A percentile compares a stretch with the other conserved stretches of the same genome.
phyloP scores from a whole-genome alignment of 2,113 vertebrate species.

The Silurus meridionalis region DNA sequence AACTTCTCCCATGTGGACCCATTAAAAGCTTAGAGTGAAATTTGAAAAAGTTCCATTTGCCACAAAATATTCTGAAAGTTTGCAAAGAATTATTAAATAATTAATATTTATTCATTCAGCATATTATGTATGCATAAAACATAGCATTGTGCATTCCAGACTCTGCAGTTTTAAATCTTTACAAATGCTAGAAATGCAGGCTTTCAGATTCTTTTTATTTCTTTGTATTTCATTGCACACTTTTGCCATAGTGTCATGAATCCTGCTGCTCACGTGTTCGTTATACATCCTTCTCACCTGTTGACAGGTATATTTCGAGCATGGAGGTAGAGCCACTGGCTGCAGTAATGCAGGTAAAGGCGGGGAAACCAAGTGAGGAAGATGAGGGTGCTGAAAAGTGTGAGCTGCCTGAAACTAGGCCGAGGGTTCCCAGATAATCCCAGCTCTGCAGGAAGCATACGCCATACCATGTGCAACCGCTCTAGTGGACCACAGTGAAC shows the following conservation, averaged over 20 bases:
- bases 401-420: constrained; percentile 72
- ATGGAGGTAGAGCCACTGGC: constrained; percentile 91
- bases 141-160: background rate
- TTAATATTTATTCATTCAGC: background rate
- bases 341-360: constrained; percentile 90
- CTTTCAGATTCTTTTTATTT: background rate
- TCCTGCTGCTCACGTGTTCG: background rate
- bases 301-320: constrained; percentile 83
- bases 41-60: constrained; percentile 67
- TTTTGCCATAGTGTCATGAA: background rate
- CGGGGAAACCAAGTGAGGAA: constrained; percentile 86
- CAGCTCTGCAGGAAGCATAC: constrained; percentile 75
- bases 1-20: constrained; percentile 58
- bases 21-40: constrained; percentile 64
- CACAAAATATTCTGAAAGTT: constrained; percentile 57
- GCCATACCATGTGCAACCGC: constrained; percentile 65
- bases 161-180: background rate
- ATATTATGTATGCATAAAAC: background rate
- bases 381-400: constrained; percentile 74
- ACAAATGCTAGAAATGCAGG: background rate
- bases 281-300: constrained; percentile 77
- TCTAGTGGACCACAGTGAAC: constrained; percentile 67
- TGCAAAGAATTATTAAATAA: background rate
- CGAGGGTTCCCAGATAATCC: constrained; percentile 62
- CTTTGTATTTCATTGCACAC: background rate